phyloP scores from a whole-genome alignment of 2,113 vertebrate species.

The Semicossyphus pulcher region DNA sequence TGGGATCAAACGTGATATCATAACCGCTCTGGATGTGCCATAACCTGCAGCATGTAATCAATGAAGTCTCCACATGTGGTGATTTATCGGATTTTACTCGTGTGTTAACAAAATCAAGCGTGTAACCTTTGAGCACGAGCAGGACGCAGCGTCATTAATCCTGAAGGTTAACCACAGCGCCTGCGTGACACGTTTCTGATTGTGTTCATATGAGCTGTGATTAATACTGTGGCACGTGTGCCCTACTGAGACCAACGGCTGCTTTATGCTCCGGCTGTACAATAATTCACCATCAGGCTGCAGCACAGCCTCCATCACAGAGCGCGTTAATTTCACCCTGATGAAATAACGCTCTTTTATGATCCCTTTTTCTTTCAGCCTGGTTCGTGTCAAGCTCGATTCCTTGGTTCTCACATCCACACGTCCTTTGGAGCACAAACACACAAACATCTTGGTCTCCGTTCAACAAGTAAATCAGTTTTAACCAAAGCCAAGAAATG shows the following conservation, averaged over 20 bases:
- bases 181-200: constrained; percentile 36
- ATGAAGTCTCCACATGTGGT: neutral
- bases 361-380: constrained; percentile 7
- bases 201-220: constrained; percentile 58
- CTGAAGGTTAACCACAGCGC: constrained; percentile 54
- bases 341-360: constrained; percentile 65
- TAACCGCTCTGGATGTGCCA: neutral
- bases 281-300: constrained; percentile 65
- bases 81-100: neutral
- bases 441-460: too few species aligned
- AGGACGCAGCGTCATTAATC: constrained; percentile 45
- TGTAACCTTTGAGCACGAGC: constrained; percentile 34
- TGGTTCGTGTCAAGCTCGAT: constrained; percentile 2
- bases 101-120: constrained; percentile 9
- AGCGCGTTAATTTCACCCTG: constrained; percentile 71
- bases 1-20: neutral
- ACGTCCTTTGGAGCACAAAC: too few species aligned
- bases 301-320: constrained; percentile 74
- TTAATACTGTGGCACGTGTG: constrained; percentile 51
- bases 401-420: constrained; percentile 13
- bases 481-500: too few species aligned
- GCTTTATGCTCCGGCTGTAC: constrained; percentile 59
- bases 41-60: neutral
- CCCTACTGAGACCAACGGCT: constrained; percentile 61
- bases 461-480: too few species aligned